Base-by-base conservation (phyloP, 92 coral and sea anemone species). In the Phenganax marumi region DNA sequence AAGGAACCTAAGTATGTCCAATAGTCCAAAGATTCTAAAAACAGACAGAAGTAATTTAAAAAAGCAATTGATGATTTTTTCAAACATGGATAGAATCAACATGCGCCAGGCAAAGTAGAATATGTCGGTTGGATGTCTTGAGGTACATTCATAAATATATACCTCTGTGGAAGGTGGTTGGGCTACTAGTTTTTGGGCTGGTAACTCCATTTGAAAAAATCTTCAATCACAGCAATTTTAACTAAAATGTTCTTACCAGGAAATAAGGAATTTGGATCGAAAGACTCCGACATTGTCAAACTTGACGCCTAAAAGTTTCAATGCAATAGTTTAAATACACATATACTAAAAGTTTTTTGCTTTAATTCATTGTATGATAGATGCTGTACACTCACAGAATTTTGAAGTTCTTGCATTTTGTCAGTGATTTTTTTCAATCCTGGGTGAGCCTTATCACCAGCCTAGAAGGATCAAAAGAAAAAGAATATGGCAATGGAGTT, bases 1-100 rank as follows among this genome's bases (percentile, higher is more conserved):
- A 86, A 75, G 13, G 86, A 81, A 24, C 89, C 86, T 54, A 79
- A 86, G 75, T 86, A 86, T n/a, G 86, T 65, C 89, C 89, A 82
- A 76, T 86, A 81, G 22, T 81, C 73, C 49, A 43, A 78, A 13
- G 83, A 78, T 33, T 60, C 83, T 78, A 16, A 50, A 72, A 47
- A n/a, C 11, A 10, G 14, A 24, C 12, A 46, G 8, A 68, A 1
- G 25, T 26, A 0, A 48, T 8, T 19, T 7, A 18, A 3, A 16
- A 25, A 68, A 7, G 17, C 49, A 22, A 18, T 68, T 25, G 18
- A 7, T 0, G 16, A 8, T 12, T 25, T 68, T 1, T 9, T 22
- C 13, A 26, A 7, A 68, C 65, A 33, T 58, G 6, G 13, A 6
- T 18, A 8, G 65, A 58, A 13, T 16, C 21, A 16, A 6, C 65